Evolutionary conservation across 2,888 invertebrate species (phyloP).

Genomic region (Idaea straminata): DNA sequence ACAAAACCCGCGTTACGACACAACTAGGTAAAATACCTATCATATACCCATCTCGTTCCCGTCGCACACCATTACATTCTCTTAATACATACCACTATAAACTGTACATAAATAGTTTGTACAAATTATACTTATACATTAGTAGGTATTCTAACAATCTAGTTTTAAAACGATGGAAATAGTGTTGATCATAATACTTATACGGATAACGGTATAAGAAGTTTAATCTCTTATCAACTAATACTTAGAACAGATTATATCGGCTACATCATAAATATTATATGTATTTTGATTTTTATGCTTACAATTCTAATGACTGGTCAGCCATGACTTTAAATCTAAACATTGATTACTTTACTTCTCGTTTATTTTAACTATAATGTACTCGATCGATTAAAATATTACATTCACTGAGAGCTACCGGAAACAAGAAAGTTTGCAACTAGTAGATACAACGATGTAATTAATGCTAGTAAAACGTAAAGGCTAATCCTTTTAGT

Average conservation of each 20-base stretch:
- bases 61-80: slow-evolving; percentile 23
- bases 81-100: slow-evolving; percentile 42
- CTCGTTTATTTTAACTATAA: slow-evolving; percentile 9
- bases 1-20: slow-evolving; percentile 57
- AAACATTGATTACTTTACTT: slow-evolving; percentile 42
- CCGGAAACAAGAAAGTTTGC: slow-evolving; percentile 9
- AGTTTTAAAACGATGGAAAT: slow-evolving; percentile 74
- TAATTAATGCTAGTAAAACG: slow-evolving; percentile 8
- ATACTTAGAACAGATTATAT: slow-evolving; percentile 60
- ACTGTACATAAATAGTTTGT: slow-evolving; percentile 77
- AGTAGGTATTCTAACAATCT: slow-evolving; percentile 57
- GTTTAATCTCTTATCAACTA: slow-evolving; percentile 66
- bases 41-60: slow-evolving; percentile 24
- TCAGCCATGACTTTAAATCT: slow-evolving; percentile 64
- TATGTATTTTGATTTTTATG: slow-evolving; percentile 50
- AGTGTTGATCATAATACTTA: slow-evolving; percentile 77
- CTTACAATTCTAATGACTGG: slow-evolving; percentile 67
- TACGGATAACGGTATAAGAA: slow-evolving; percentile 74
- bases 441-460: slow-evolving; percentile 8
- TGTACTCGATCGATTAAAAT: slow-evolving; percentile 20
- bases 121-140: slow-evolving; percentile 65
- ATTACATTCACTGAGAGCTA: slow-evolving; percentile 25
- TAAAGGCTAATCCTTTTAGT: slow-evolving; percentile 1
- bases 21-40: slow-evolving; percentile 7
- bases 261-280: slow-evolving; percentile 69